These are phyloP conservation scores for Mallotus villosus DNA, from an alignment of 2,797 vertebrate species.

Conservation along the genomic window DNA sequence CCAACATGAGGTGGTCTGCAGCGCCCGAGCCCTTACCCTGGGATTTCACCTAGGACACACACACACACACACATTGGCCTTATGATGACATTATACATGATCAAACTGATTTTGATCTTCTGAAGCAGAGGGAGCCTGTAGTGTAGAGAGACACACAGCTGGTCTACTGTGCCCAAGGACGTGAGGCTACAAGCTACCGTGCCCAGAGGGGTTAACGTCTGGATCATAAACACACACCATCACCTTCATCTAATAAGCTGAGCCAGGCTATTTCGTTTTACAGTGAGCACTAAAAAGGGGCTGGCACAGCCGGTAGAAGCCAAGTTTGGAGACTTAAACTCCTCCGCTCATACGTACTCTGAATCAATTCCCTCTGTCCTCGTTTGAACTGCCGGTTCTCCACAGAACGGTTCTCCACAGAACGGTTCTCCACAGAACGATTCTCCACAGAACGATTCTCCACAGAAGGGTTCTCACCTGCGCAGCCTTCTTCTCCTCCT, in stretches of 20 bases:
- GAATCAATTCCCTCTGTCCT: background rate
- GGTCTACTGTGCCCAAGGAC: background rate
- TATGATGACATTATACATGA: too few species aligned
- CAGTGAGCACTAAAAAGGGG: conserved; percentile 30
- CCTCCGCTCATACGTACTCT: background rate
- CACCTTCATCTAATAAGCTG: conserved; percentile 42
- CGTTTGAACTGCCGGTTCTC: background rate
- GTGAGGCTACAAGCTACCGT: background rate
- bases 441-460: too few species aligned
- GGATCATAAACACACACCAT: conserved; percentile 24
- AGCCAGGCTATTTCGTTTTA: conserved; percentile 33
- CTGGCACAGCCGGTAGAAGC: conserved; percentile 34
- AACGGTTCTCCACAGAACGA: background rate
- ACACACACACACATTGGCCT: conserved; percentile 8
- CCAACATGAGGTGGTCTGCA: conserved; percentile 93
- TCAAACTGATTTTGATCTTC: background rate
- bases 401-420: background rate
- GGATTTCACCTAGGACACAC: conserved; percentile 84
- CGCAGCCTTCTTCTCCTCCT: conserved; percentile 92
- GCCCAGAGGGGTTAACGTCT: conserved; percentile 10
- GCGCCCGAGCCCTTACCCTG: conserved; percentile 91
- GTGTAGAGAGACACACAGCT: background rate
- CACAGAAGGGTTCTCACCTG: conserved; percentile 75
- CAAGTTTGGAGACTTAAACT: background rate
- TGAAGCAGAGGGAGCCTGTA: too few species aligned